These are phyloP conservation scores for Branchinecta lynchi DNA, from an alignment of 1,140 invertebrate species.

Conservation along the genomic window DNA sequence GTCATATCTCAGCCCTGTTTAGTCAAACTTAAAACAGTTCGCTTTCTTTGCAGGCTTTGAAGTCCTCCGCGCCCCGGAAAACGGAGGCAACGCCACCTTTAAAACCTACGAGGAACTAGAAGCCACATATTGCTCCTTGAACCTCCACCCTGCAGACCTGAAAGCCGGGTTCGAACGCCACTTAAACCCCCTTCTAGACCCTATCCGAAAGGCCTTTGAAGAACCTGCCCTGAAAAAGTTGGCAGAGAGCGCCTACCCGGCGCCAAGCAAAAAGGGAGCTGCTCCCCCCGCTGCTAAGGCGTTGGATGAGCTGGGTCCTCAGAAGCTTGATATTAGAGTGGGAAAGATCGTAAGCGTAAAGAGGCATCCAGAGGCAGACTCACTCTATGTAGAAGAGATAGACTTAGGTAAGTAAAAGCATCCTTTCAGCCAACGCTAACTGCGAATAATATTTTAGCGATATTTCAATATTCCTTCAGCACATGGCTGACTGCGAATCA, in stretches of 20 bases:
- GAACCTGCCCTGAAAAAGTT: conserved; percentile 54
- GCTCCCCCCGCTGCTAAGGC: conserved; percentile 25
- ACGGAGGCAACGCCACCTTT: conserved; percentile 58
- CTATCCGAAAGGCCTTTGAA: conserved; percentile 75
- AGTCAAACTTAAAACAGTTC: too few species aligned
- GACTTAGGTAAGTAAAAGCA: conserved; percentile 35
- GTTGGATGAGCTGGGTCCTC: conserved; percentile 48
- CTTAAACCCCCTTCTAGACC: conserved; percentile 73
- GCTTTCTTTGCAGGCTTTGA: conserved; percentile 27
- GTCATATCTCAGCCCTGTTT: too few species aligned
- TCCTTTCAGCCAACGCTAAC: too few species aligned
- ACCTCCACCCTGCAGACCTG: conserved; percentile 84
- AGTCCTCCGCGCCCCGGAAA: conserved; percentile 32
- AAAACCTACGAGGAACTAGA: conserved; percentile 59
- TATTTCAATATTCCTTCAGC: too few species aligned
- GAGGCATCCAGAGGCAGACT: conserved; percentile 90
- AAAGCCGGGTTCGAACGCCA: conserved; percentile 66
- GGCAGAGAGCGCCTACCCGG: conserved; percentile 61
- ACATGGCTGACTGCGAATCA: too few species aligned
- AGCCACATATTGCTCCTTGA: conserved; percentile 53
- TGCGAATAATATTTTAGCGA: too few species aligned
- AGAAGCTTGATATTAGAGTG: conserved; percentile 70
- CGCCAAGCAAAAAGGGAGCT: conserved; percentile 42
- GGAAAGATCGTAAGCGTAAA: conserved; percentile 78
- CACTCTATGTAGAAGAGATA: conserved; percentile 84